Base-by-base conservation (phyloP, 2,797 vertebrate species). In the Brachyalestes nurse region DNA sequence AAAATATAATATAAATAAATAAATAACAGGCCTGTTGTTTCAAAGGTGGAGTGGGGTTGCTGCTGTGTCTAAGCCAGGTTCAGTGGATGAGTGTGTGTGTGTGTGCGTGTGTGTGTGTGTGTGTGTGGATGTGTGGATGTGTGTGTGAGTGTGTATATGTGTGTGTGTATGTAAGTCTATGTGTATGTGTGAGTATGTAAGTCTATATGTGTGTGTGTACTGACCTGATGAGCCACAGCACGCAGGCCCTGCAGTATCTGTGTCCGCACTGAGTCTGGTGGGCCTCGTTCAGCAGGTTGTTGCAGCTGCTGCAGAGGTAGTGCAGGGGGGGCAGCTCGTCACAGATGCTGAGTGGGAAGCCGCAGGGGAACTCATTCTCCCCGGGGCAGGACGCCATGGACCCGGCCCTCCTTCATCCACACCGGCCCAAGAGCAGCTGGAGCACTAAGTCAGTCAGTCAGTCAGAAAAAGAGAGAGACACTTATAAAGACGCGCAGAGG, bases 311-410 rank as follows among this genome's bases (percentile, higher is more conserved):
- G 90, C 92, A 92, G 78, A 94, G 88, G 82, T 88, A 93, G 66
- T 93, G 94, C 25, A 90, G 88, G 0, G 91, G 90, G 0, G 94
- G 88, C 0, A 84, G 87, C 0, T 93, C 91, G 67, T 93, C 89
- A 2, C 93, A 94, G 57, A 91, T 91, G 65, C 6, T 89, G 13
- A 86, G 87, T 74, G 93, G 93, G 40, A 93, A 95, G 0, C 95
- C 95, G 0, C 92, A 94, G 6, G 94, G 95, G 75, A 94, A 94
- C 78, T 95, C 94, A 0, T 95, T 95, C 75, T 95, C 95, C 34
- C 90, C 94, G 0, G 95, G 95, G 0, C 90, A 93, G 49, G 57
- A 42, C 13, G 60, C 80, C 75, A 58, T 38, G 19, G 60, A 6
- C 17, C 21, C 23, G 14, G 60, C 60, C 28, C 2, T 8, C 9